Evolutionary conservation across 2,888 invertebrate species (phyloP).

Genomic region (Exephanes ischioxanthus): DNA sequence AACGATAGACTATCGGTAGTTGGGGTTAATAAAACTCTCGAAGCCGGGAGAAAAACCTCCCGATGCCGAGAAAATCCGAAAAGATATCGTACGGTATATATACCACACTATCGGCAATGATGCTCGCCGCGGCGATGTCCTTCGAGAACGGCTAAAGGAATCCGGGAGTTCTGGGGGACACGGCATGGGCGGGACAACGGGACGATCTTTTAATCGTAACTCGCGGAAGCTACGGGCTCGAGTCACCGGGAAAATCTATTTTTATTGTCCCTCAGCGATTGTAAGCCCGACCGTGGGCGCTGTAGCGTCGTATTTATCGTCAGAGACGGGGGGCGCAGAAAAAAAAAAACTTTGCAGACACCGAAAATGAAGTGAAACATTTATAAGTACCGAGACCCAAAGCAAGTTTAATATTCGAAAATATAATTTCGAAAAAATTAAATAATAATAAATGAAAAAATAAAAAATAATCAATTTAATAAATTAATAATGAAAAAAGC

Average conservation of each 20-base stretch:
- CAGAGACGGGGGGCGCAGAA: constrained; percentile 38
- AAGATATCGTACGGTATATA: constrained; percentile 48
- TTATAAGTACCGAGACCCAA: neutral
- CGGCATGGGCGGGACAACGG: constrained; percentile 76
- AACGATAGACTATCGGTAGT: constrained; percentile 38
- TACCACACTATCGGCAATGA: neutral
- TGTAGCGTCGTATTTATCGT: constrained; percentile 63
- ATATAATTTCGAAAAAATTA: too few species aligned
- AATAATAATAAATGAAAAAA: too few species aligned
- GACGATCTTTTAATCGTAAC: constrained; percentile 78
- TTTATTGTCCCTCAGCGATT: constrained; percentile 79
- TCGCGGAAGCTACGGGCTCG: constrained; percentile 71
- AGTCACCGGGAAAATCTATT: constrained; percentile 78
- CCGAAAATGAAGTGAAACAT: constrained; percentile 1
- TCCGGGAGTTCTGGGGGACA: constrained; percentile 76
- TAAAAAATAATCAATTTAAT: neutral
- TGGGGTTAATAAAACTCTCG: constrained; percentile 31
- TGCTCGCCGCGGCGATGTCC: constrained; percentile 2
- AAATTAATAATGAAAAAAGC: constrained; percentile 25
- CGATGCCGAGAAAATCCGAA: constrained; percentile 63
- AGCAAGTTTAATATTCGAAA: too few species aligned
- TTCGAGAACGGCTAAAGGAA: constrained; percentile 58
- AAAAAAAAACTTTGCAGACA: constrained; percentile 29
- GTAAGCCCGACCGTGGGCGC: constrained; percentile 66
- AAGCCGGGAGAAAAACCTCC: constrained; percentile 35